phyloP scores from a whole-genome alignment of 2,888 invertebrate genomes.

The Trilocha varians region DNA sequence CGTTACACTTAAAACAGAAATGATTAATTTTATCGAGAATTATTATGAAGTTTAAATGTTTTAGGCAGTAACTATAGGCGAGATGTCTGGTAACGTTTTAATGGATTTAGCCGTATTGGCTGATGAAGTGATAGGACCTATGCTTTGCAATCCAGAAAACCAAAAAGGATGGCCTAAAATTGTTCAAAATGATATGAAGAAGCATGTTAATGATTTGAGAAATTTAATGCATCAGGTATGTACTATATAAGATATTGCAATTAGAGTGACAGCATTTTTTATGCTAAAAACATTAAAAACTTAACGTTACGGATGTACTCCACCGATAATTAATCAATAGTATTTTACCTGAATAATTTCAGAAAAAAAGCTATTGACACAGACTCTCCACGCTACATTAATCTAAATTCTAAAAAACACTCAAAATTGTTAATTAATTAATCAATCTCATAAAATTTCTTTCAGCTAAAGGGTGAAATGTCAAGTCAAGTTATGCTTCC shows the following conservation, averaged over 20 bases:
- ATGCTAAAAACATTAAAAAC: too few species aligned
- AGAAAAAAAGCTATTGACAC: too few species aligned
- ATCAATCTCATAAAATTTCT: not conserved
- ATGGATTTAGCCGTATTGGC: conserved; percentile 79
- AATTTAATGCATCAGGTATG: conserved; percentile 82
- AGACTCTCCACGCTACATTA: too few species aligned
- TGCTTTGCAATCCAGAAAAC: conserved; percentile 80
- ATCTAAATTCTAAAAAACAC: too few species aligned
- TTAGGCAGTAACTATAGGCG: conserved; percentile 77
- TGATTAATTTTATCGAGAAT: not conserved
- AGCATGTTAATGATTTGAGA: conserved; percentile 78
- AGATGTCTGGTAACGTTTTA: conserved; percentile 79
- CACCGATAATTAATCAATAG: too few species aligned
- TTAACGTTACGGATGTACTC: too few species aligned
- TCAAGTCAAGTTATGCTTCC: conserved; percentile 89
- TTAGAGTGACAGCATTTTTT: too few species aligned
- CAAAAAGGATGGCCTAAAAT: conserved; percentile 82
- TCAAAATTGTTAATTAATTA: too few species aligned
- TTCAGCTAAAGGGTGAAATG: conserved; percentile 83
- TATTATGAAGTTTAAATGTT: not conserved
- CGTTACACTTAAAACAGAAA: too few species aligned
- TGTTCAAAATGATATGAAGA: conserved; percentile 79
- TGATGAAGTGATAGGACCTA: conserved; percentile 81
- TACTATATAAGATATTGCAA: too few species aligned
- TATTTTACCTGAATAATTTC: too few species aligned